Conservation (phyloP, 1,140 invertebrate species). For the Dendrolimus punctatus region DNA sequence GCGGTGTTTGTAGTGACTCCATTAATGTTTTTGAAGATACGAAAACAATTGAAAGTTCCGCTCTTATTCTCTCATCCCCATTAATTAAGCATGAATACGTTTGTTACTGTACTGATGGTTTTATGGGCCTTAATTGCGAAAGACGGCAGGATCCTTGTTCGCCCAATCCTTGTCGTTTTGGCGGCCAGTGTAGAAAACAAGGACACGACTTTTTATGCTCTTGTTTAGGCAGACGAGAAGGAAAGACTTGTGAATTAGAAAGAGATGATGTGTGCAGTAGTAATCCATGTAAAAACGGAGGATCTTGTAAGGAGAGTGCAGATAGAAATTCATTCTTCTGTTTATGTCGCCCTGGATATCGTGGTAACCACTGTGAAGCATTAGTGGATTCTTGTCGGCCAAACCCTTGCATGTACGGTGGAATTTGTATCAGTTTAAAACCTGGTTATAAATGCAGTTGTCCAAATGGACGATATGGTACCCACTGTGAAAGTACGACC, state of each 20-base stretch:
- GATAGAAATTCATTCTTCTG: conserved; percentile 92
- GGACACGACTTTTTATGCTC: conserved; percentile 88
- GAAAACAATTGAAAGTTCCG: conserved; percentile 82
- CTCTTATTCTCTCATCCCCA: conserved; percentile 86
- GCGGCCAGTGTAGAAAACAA: conserved; percentile 85
- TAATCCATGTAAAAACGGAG: conserved; percentile 91
- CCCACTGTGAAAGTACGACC: conserved; percentile 91
- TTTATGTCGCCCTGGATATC: conserved; percentile 89
- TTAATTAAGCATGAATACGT: conserved; percentile 82
- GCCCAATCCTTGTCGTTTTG: conserved; percentile 90
- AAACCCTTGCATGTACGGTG: conserved; percentile 91
- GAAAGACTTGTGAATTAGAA: conserved; percentile 88
- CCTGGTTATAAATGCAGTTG: conserved; percentile 92
- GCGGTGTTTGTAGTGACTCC: conserved; percentile 81
- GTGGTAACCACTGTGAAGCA: conserved; percentile 90
- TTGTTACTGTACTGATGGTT: conserved; percentile 86
- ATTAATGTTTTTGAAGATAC: conserved; percentile 80
- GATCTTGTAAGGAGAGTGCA: conserved; percentile 89
- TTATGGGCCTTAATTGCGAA: conserved; percentile 85
- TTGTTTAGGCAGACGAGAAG: conserved; percentile 84
- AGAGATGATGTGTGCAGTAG: conserved; percentile 86
- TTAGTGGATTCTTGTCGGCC: conserved; percentile 90
- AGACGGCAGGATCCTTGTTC: conserved; percentile 90
- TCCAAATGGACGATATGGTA: conserved; percentile 88
- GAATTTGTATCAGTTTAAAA: conserved; percentile 85